Evolutionary conservation across 2,113 vertebrate species (phyloP), one percentile per base, ranked within the genome.

Genomic region (Triplophysa siluroides): DNA sequence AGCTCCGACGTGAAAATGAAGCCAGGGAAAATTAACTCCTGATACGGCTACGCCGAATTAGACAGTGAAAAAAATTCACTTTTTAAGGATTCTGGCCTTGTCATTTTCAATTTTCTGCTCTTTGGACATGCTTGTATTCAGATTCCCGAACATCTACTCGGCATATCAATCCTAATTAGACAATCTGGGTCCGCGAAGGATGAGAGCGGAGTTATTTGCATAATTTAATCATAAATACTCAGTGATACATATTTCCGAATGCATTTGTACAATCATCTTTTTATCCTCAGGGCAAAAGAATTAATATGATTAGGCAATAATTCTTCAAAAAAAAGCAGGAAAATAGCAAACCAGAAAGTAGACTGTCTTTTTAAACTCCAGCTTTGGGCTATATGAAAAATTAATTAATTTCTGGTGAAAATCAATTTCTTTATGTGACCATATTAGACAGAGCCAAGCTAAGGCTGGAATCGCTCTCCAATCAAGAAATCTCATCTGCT

Each of bases 141-240:
- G 97, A 98, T 97, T 97, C 96, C 96, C 92, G 94, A 97, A 99
- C 98, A 99, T 97, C 98, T 96, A 96, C 96, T 98, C 96, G 94
- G 95, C 96, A 98, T 99, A 99, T 99, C 98, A 99, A 99, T 99
- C 98, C 98, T 99, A 99, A 99, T 99, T 99, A 99, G 98, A 99
- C 96, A 98, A 99, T 98, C 97, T 98, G 95, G 94, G 94, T 94
- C 95, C 96, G 93, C 93, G 93, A 98, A 96, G 95, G 96, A 98
- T 96, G 95, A 95, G 95, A 97, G 95, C 94, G 68, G 92, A 94
- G 94, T 96, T 96, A 99, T 99, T 99, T 99, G 98, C 98, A 99
- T 99, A 99, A 99, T 99, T 99, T 98, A 99, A 99, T 99, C 97
- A 99, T 99, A 99, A 99, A 99, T 99, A 98, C 98, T 98, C 97